A percentile compares a stretch with the other conserved stretches of the same genome.
Evolutionary conservation across 2,797 vertebrate genomes (phyloP).

Genomic region (Poecilia gillii): DNA sequence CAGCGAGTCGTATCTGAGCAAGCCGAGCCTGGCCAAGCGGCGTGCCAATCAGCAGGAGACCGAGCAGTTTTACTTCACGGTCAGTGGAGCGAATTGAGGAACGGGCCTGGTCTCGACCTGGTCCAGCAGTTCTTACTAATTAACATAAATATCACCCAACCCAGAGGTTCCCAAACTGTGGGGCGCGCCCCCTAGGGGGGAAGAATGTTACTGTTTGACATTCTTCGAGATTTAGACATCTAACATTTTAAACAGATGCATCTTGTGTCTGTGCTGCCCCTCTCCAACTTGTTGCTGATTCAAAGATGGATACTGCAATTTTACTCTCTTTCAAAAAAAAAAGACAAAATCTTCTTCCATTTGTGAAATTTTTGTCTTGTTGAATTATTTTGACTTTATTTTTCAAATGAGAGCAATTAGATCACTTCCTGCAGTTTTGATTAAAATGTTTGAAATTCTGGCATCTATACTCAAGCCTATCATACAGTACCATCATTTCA

Average conservation of each 20-base stretch:
- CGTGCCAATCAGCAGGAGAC: slow-evolving; percentile 98
- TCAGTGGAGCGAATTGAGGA: slow-evolving; percentile 63
- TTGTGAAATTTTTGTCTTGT: background rate
- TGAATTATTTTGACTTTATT: background rate
- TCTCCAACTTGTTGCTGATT: too few relatives aligned
- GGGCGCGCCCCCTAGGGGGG: too few relatives aligned
- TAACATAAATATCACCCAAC: background rate
- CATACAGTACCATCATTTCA: background rate
- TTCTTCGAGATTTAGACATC: too few relatives aligned
- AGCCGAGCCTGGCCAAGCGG: slow-evolving; percentile 96
- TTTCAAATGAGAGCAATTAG: background rate
- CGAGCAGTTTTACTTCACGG: slow-evolving; percentile 98
- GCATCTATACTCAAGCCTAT: background rate
- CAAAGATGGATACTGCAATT: too few relatives aligned
- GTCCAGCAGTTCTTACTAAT: background rate
- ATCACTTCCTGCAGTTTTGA: background rate
- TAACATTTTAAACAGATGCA: too few relatives aligned
- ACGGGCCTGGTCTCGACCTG: background rate
- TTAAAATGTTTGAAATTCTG: background rate
- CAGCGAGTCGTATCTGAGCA: slow-evolving; percentile 98
- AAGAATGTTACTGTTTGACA: too few relatives aligned
- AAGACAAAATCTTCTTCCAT: background rate
- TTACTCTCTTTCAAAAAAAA: too few relatives aligned
- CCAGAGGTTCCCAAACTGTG: background rate
- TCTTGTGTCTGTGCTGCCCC: too few relatives aligned